Conservation (phyloP, 1,140 invertebrate genomes). For the Idris sp. region DNA sequence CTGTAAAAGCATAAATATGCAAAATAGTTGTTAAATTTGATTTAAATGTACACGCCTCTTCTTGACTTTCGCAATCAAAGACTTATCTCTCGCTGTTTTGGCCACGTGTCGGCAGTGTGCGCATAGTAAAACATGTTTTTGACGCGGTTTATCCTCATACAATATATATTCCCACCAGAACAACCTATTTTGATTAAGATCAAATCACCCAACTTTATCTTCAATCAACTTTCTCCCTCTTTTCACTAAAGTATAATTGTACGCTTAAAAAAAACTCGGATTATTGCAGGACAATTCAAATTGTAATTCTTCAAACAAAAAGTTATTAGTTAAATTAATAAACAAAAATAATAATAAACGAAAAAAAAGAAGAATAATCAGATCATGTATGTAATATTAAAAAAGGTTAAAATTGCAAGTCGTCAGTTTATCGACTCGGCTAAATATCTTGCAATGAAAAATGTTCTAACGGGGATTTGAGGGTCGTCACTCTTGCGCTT, state of each 20-base stretch:
- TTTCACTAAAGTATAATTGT: background rate
- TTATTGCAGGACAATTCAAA: slow-evolving; percentile 21
- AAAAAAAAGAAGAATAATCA: no score
- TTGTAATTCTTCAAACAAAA: slow-evolving; percentile 13
- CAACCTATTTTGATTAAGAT: slow-evolving; percentile 62
- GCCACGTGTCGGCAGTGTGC: slow-evolving; percentile 57
- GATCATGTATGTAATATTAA: no score
- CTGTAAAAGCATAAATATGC: slow-evolving; percentile 36
- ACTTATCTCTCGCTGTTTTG: slow-evolving; percentile 43
- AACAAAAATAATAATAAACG: no score
- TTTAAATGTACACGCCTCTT: slow-evolving; percentile 32
- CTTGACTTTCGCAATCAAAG: slow-evolving; percentile 48
- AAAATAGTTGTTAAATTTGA: slow-evolving; percentile 25
- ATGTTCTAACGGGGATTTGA: slow-evolving; percentile 69
- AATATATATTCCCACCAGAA: slow-evolving; percentile 55
- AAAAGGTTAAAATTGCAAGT: no score
- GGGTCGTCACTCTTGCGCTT: slow-evolving; percentile 67
- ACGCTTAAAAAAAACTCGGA: slow-evolving; percentile 25
- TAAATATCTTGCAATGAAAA: slow-evolving; percentile 64
- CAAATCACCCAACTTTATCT: slow-evolving; percentile 55
- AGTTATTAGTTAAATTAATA: no score
- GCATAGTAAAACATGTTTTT: slow-evolving; percentile 54
- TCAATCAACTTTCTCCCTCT: slow-evolving; percentile 26
- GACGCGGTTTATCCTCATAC: slow-evolving; percentile 57
- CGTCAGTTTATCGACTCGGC: slow-evolving; percentile 56